Base-by-base conservation (phyloP, 1,140 invertebrate genomes). In the Trialeurodes vaporariorum region DNA sequence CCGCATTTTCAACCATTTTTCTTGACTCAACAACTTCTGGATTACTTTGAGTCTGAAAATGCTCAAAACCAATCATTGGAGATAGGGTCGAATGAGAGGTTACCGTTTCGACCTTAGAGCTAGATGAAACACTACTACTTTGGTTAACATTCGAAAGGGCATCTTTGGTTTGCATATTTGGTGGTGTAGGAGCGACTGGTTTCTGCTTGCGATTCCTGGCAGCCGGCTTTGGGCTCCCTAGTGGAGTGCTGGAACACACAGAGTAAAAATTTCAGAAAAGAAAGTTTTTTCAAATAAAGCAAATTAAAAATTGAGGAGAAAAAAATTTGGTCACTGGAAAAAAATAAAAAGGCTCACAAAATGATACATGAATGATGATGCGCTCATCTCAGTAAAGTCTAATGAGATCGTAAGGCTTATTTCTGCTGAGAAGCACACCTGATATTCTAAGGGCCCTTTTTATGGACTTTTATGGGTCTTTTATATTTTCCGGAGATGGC, bases 171-270 rank as follows among this genome's bases (percentile, higher is more conserved):
- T 25, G 13, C 22, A 63, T 68, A 25, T 12, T 34, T 27, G 62
- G 67, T 17, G 65, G 63, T 61, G 62, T 81, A 1, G 87, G 87
- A 40, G 86, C 85, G 2, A 83, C 85, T 0, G 85, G 83, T 73
- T 87, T 86, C 67, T 87, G 88, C 77, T 88, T 88, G 71, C 86
- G 80, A n/a, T 67, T 67, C 27, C 88, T 81, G 61, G 83, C 80
- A 62, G 85, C 84, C 5, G 87, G 87, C 73, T 88, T 89, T 25
- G 88, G 87, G 75, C 87, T 89, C 11, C 85, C 86, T 66, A 82
- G 79, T 23, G 86, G 85, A 13, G 86, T 84, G 71, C 85, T 86
- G 77, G 82, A 69, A 69, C 65, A 67, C 73, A 70, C 61, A 25
- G 58, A 59, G 5, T 66, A 26, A 62, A 62, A 66, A 66, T 59